Conservation (phyloP, 2,797 vertebrate species). For the Anniella stebbinsi region DNA sequence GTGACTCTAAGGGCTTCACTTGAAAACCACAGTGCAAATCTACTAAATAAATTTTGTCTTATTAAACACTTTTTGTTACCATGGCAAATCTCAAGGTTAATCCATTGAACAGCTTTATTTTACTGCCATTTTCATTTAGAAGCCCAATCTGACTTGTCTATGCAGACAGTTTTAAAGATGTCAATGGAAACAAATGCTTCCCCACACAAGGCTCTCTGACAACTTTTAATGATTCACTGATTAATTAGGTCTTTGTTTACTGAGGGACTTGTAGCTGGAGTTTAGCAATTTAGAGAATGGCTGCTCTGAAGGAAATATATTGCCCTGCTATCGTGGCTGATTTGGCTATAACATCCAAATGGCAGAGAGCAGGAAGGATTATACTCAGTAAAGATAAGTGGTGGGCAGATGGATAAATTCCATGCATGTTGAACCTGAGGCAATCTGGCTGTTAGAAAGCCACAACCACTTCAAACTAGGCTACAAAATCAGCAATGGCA, state of each 20-base stretch:
- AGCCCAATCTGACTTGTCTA: constrained; percentile 6
- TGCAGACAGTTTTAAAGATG: not conserved
- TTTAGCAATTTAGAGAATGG: constrained; percentile 3
- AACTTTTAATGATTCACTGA: not conserved
- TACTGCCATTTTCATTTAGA: not conserved
- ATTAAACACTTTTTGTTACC: not conserved
- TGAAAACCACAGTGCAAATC: not conserved
- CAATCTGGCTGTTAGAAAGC: constrained; percentile 16
- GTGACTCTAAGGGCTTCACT: not conserved
- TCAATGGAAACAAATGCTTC: not conserved
- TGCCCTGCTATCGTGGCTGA: not conserved
- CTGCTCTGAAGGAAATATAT: constrained; percentile 5
- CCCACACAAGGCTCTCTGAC: not conserved
- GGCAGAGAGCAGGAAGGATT: constrained; percentile 1
- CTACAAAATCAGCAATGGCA: not conserved
- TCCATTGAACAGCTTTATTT: not conserved
- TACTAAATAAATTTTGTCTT: not conserved
- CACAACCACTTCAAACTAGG: not conserved
- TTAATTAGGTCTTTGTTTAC: constrained; percentile 37
- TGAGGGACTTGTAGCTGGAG: not conserved
- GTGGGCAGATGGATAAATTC: constrained; percentile 15
- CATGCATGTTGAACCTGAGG: not conserved
- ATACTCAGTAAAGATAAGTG: not conserved
- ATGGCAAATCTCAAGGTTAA: not conserved
- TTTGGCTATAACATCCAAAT: constrained; percentile 11